Evolutionary conservation across 1,140 invertebrate species (phyloP), one percentile per base, ranked within the genome.

Genomic region (Lethocerus indicus): DNA sequence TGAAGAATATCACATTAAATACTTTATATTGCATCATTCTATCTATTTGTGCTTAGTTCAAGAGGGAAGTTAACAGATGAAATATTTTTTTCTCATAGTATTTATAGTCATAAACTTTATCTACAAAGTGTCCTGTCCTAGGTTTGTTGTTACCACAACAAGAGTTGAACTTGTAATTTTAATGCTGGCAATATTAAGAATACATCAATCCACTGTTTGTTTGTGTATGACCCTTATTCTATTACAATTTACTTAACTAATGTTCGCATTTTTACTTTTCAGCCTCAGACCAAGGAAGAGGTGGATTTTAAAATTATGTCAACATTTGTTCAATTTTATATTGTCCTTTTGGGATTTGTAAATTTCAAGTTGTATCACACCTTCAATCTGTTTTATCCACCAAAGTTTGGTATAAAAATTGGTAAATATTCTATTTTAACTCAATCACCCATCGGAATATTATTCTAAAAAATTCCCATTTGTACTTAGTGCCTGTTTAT

Each of bases 251-350:
- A n/a, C 24, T 39, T 49, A 45, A 18, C 47, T 56, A n/a, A 32
- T 47, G 53, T 39, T 1, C 5, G 18, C 6, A 26, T 41, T 39
- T 39, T 57, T 54, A 48, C 47, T 58, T 76, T 73, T 52, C 66
- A 79, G 64, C 83, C 82, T 24, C 80, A 85, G 63, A 68, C 67
- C 39, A 82, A 78, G 58, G 71, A 76, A 50, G 90, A 96, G 67
- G 91, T 98, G 13, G 96, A 99, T 66, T 94, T 96, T 61, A 85
- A 85, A 67, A 79, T 98, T 1, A 96, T 98, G 93, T 82, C 87
- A 23, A 95, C 83, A 46, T 99, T 99, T 71, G 83, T 92, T 0
- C 93, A 99, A 66, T 99, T 99, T 68, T 98, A 98, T 62, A 82
- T 79, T 14, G 80, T 85, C 28, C 75, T 98, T 74, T 69, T 98